Conservation (phyloP, 2,888 invertebrate species). For the Brachyptera risi region DNA sequence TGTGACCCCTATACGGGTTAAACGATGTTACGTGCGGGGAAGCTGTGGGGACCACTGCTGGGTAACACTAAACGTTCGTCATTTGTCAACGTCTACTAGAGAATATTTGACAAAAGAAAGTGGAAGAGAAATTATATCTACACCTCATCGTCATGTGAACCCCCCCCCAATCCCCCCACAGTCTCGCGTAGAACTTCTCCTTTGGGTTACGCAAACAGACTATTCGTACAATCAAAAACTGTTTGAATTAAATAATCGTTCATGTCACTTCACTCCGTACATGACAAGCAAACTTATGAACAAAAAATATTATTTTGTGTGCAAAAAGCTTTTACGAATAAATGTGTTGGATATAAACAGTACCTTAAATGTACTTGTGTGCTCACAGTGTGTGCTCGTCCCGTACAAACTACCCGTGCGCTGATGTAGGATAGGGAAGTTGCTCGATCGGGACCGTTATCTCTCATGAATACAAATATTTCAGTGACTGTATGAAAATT, state of each 20-base stretch:
- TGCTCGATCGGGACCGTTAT: too few relatives aligned
- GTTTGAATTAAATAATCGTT: slow-evolving; percentile 13
- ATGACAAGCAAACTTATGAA: too few relatives aligned
- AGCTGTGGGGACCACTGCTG: slow-evolving; percentile 9
- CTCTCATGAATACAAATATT: too few relatives aligned
- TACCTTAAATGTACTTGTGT: too few relatives aligned
- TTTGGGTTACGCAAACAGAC: background rate
- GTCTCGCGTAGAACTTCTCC: background rate
- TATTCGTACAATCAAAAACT: background rate
- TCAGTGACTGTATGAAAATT: too few relatives aligned
- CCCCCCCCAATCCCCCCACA: too few relatives aligned
- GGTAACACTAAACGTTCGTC: slow-evolving; percentile 20
- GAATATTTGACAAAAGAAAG: background rate
- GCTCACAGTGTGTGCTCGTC: too few relatives aligned
- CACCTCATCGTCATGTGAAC: background rate
- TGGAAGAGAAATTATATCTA: background rate
- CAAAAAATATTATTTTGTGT: too few relatives aligned
- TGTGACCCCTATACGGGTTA: background rate
- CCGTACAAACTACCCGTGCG: too few relatives aligned
- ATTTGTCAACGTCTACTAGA: slow-evolving; percentile 28
- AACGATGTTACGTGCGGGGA: slow-evolving; percentile 1
- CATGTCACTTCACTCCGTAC: slow-evolving; percentile 12
- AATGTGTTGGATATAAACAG: too few relatives aligned
- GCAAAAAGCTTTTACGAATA: too few relatives aligned
- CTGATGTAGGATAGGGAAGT: too few relatives aligned